Percentiles rank a stretch among this genome's conserved stretches.
Evolutionary conservation across 2,797 vertebrate species (phyloP).

Genomic region (Microctenopoma stevenorrisi): DNA sequence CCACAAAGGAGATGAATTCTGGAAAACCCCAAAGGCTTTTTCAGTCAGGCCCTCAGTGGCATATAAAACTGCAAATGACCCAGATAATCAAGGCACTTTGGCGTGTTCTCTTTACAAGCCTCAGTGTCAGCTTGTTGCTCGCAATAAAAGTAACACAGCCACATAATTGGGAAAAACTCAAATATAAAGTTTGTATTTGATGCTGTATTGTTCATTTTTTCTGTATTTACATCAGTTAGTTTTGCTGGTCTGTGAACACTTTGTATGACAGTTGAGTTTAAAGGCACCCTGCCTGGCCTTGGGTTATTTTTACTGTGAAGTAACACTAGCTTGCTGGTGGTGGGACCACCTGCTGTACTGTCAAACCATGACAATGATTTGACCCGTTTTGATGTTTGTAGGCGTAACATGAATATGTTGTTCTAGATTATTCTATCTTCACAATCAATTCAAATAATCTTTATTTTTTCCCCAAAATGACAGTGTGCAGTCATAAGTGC

Average conservation of each 20-base stretch:
- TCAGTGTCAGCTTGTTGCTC: slow-evolving; percentile 29
- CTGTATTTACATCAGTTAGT: not conserved
- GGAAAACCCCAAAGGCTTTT: slow-evolving; percentile 37
- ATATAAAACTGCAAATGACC: slow-evolving; percentile 48
- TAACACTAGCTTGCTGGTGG: slow-evolving; percentile 19
- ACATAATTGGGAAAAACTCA: not conserved
- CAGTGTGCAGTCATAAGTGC: no score
- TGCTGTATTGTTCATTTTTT: not conserved
- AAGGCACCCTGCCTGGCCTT: slow-evolving; percentile 6
- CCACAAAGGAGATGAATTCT: slow-evolving; percentile 5
- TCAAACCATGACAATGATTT: slow-evolving; percentile 17
- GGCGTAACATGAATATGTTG: no score
- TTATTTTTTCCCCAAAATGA: no score
- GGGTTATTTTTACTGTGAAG: slow-evolving; percentile 10
- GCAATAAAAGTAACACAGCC: slow-evolving; percentile 3
- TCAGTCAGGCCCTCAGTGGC: slow-evolving; percentile 10
- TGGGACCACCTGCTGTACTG: slow-evolving; percentile 28
- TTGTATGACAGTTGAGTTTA: not conserved
- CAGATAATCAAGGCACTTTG: slow-evolving; percentile 48
- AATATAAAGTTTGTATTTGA: not conserved
- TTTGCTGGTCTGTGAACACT: slow-evolving; percentile 5
- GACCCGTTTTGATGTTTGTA: not conserved
- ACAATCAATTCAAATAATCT: no score
- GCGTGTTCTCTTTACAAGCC: slow-evolving; percentile 18
- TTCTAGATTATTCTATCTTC: no score